Percentiles rank a stretch among this genome's conserved stretches.
phyloP scores from a whole-genome alignment of 1,140 invertebrate species.

The Brachionus asplanchnoidis region DNA sequence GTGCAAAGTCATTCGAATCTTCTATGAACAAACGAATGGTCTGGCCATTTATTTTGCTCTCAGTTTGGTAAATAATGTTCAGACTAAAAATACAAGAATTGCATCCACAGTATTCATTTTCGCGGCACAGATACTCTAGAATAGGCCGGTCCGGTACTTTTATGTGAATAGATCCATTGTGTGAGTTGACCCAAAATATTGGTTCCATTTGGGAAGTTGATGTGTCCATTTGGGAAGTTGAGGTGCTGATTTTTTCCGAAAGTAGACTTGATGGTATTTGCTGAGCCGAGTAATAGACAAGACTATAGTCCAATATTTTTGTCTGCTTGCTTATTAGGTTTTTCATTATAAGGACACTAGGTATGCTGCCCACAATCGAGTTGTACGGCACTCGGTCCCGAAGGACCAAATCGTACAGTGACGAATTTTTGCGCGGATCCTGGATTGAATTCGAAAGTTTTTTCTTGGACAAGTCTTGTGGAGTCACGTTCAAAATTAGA shows the following conservation, averaged over 20 bases:
- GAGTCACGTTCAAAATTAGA: not conserved
- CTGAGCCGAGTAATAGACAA: constrained; percentile 18
- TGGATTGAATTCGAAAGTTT: not conserved
- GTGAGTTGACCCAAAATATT: not conserved
- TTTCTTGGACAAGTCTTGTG: not conserved
- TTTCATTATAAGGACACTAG: not conserved
- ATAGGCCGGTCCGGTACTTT: constrained; percentile 5
- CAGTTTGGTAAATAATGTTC: constrained; percentile 26
- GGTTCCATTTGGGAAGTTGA: not conserved
- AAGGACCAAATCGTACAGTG: constrained; percentile 18
- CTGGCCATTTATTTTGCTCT: constrained; percentile 23
- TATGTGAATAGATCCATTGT: not conserved
- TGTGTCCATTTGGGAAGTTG: not conserved
- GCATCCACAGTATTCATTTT: not conserved
- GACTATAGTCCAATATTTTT: not conserved
- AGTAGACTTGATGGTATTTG: constrained; percentile 12
- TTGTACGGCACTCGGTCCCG: not conserved
- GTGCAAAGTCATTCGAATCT: constrained; percentile 2
- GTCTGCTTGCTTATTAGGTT: not conserved
- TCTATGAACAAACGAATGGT: constrained; percentile 32
- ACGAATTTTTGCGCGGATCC: not conserved
- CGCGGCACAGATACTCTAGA: constrained; percentile 15
- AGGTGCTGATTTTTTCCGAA: not conserved
- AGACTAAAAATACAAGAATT: constrained; percentile 22
- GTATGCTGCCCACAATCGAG: not conserved